phyloP scores from a whole-genome alignment of 2,888 invertebrate species.

The Reticulitermes lucifugus region DNA sequence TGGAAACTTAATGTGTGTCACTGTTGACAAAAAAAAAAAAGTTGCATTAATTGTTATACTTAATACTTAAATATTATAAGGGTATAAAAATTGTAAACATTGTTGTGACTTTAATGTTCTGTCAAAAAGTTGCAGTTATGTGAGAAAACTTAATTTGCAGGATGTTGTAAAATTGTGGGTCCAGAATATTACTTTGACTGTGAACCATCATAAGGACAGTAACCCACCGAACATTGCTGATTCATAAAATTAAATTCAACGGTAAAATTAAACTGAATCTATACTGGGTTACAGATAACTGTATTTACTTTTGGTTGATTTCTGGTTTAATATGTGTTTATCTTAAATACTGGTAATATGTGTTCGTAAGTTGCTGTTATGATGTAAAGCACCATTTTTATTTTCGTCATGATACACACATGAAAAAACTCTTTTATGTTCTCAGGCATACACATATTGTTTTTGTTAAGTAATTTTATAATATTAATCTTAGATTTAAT shows the following conservation, averaged over 20 bases:
- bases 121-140: slow-evolving; percentile 24
- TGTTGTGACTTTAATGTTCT: slow-evolving; percentile 34
- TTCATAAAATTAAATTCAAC: slow-evolving; percentile 25
- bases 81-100: slow-evolving; percentile 31
- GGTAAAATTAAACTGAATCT: background rate
- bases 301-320: background rate
- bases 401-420: background rate
- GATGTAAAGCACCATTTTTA: too few species aligned
- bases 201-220: slow-evolving; percentile 38
- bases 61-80: background rate
- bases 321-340: background rate
- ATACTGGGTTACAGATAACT: background rate
- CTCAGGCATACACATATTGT: slow-evolving; percentile 31
- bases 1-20: slow-evolving; percentile 4
- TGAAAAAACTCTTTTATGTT: slow-evolving; percentile 33
- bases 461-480: slow-evolving; percentile 24
- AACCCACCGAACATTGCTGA: slow-evolving; percentile 46
- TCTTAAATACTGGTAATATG: background rate
- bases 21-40: slow-evolving; percentile 26
- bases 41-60: slow-evolving; percentile 21
- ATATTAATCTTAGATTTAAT: background rate
- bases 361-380: slow-evolving; percentile 5
- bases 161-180: background rate
- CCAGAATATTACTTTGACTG: background rate
- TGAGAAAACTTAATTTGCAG: background rate